phyloP scores from a whole-genome alignment of 2,888 invertebrate genomes.

The Oxyteleia sp. region DNA sequence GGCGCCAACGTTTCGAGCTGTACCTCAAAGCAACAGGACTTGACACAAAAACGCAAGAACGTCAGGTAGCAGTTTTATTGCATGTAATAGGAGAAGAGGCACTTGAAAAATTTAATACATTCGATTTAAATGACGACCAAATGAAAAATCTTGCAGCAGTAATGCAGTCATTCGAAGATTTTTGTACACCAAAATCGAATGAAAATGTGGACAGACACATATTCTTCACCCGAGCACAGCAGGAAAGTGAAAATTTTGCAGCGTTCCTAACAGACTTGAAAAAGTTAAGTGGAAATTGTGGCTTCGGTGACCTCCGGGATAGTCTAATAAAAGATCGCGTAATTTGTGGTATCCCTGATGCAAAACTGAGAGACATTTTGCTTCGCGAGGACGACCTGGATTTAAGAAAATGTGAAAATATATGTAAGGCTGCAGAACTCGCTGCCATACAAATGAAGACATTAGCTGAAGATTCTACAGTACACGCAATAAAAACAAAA shows the following conservation, averaged over 20 bases:
- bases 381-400: constrained; percentile 42
- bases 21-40: constrained; percentile 74
- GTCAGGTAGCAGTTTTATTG: constrained; percentile 72
- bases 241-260: constrained; percentile 67
- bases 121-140: constrained; percentile 52
- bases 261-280: constrained; percentile 75
- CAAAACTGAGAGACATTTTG: constrained; percentile 41
- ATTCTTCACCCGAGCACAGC: constrained; percentile 54
- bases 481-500: too few species aligned
- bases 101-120: constrained; percentile 69
- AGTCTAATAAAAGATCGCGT: constrained; percentile 56
- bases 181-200: constrained; percentile 55
- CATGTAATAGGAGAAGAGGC: constrained; percentile 73
- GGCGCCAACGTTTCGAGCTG: constrained; percentile 74
- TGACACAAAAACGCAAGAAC: constrained; percentile 50
- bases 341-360: constrained; percentile 50
- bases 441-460: constrained; percentile 18
- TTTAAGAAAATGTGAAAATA: constrained; percentile 35
- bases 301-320: constrained; percentile 72
- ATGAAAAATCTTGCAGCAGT: constrained; percentile 60
- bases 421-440: constrained; percentile 54
- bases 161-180: constrained; percentile 63
- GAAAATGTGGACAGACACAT: constrained; percentile 74
- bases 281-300: constrained; percentile 72
- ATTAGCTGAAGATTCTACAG: neutral